Base-by-base conservation (phyloP, 2,888 invertebrate genomes). In the Melinopterus prodromus region DNA sequence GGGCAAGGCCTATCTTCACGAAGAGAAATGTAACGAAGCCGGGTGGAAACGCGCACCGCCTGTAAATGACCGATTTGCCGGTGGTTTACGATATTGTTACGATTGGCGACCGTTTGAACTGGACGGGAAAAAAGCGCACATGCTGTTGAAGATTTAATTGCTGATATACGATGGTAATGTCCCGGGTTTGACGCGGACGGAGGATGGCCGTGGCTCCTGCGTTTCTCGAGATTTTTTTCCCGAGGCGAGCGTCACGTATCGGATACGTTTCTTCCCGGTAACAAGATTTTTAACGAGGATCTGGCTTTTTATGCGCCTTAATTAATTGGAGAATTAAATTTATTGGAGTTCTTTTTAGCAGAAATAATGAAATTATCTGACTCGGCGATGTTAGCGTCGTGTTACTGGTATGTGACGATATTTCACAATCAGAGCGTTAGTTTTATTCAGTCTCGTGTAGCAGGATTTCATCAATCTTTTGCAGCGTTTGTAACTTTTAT, bases 31-130 rank as follows among this genome's bases (percentile, higher is more conserved):
- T 84, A 85, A 84, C 83, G 84, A 84, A 85, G 82, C 81, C 53
- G 80, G 81, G 80, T 81, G 26, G 80, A 81, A 80, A 82, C 83
- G 82, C 82, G 82, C 79, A 79, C 70, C 72, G 85, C 85, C 84
- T 86, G 81, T 81, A 84, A 86, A 86, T 84, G 82, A 81, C 83
- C 83, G 83, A 81, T 84, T 85, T 85, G 77, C 80, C 84, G 81
- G 84, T 86, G 84, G 82, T 87, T 87, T 87, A 87, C 85, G 86
- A 86, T 86, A 87, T 87, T 87, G 87, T 86, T 87, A 87, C 86
- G 85, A 86, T 85, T 53, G 26, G 53, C 53, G 53, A 53, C 53
- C 53, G 85, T 84, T 85, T 82, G 83, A 84, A 85, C 82, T 80
- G 83, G 81, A 80, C 80, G 82, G 82, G 74, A 74, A 82, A 84